These are phyloP conservation scores for Frankliniella intonsa DNA, from an alignment of 2,888 invertebrate species.

Conservation along the genomic window DNA sequence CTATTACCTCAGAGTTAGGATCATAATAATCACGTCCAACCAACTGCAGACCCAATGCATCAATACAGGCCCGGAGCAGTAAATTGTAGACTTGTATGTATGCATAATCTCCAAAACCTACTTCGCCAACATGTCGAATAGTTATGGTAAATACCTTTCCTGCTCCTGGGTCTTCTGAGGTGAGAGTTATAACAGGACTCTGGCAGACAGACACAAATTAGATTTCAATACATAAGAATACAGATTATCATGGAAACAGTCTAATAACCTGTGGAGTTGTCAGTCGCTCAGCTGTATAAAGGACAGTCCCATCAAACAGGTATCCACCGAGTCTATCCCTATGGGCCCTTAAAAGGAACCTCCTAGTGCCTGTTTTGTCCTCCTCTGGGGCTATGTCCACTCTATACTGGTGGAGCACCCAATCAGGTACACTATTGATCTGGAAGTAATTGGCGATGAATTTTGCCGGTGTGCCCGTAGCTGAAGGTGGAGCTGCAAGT, in stretches of 20 bases:
- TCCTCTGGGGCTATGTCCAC: conserved; percentile 70
- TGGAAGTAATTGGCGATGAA: conserved; percentile 66
- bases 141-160: conserved; percentile 55
- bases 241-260: neutral
- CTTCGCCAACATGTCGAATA: conserved; percentile 55
- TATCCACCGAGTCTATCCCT: conserved; percentile 56
- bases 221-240: conserved; percentile 23
- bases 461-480: conserved; percentile 41
- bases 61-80: conserved; percentile 65
- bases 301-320: conserved; percentile 68
- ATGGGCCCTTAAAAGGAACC: conserved; percentile 56
- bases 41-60: conserved; percentile 59
- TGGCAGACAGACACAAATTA: conserved; percentile 36
- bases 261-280: conserved; percentile 28
- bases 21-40: conserved; percentile 73
- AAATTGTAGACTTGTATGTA: conserved; percentile 75
- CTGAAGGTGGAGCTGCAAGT: too few species aligned
- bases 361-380: conserved; percentile 59
- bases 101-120: conserved; percentile 61
- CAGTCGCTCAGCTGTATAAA: conserved; percentile 58
- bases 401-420: conserved; percentile 70
- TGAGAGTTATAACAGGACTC: conserved; percentile 34
- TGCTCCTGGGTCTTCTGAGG: conserved; percentile 54
- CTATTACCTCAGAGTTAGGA: conserved; percentile 57
- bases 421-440: conserved; percentile 59